These are phyloP conservation scores for Nothoprocta pentlandii DNA, from an alignment of 2,113 vertebrate species.

Conservation along the genomic window DNA sequence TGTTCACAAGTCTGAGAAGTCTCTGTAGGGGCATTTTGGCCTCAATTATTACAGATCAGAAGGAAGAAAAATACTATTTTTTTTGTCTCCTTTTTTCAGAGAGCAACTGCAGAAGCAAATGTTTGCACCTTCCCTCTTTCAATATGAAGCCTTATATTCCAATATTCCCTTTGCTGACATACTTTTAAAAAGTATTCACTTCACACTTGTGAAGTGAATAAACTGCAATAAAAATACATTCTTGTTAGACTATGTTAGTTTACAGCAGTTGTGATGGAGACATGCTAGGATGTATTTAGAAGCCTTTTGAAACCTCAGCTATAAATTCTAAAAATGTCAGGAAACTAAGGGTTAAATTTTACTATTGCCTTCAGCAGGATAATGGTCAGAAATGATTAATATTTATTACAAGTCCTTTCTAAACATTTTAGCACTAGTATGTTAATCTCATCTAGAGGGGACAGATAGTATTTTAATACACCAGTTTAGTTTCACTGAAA, in stretches of 20 bases:
- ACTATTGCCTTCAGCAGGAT: not conserved
- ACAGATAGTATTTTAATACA: not conserved
- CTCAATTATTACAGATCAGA: conserved; percentile 29
- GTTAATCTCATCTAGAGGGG: conserved; percentile 5
- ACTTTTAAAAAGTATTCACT: not conserved
- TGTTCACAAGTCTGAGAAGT: not conserved
- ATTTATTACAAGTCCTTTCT: conserved; percentile 12
- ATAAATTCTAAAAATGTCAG: not conserved
- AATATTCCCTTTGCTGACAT: not conserved
- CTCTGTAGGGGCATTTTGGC: not conserved
- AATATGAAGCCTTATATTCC: not conserved
- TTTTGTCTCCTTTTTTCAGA: conserved; percentile 3
- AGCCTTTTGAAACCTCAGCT: not conserved
- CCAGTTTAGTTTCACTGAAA: not conserved
- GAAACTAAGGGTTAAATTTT: conserved; percentile 20
- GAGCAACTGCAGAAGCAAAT: not conserved
- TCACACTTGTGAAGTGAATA: not conserved
- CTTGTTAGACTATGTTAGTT: not conserved
- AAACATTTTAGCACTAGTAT: not conserved
- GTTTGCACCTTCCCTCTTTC: not conserved
- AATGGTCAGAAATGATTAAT: conserved; percentile 25
- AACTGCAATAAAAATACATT: not conserved
- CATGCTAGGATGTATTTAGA: not conserved
- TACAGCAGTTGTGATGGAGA: not conserved
- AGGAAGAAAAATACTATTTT: conserved; percentile 41